A percentile compares a stretch with the other conserved stretches of the same genome.
phyloP scores from a whole-genome alignment of 2,888 invertebrate genomes.

The Eutolmus rufibarbis region DNA sequence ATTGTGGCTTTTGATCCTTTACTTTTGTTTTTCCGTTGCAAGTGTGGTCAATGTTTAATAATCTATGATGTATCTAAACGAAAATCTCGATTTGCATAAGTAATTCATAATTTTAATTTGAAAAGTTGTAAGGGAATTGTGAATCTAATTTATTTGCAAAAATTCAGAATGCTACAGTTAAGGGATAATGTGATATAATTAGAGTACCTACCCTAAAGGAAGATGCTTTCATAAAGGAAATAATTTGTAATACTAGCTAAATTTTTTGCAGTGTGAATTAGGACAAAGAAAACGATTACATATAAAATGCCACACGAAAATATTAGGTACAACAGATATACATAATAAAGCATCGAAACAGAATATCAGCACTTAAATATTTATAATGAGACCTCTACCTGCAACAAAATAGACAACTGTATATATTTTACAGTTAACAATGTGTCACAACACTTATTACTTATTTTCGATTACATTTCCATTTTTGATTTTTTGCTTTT shows the following conservation, averaged over 20 bases:
- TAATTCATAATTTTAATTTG: too few relatives aligned
- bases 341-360: not conserved
- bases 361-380: not conserved
- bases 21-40: not conserved
- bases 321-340: too few relatives aligned
- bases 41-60: not conserved
- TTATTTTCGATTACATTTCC: not conserved
- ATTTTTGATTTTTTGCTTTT: not conserved
- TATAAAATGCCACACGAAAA: too few relatives aligned
- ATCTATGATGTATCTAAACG: not conserved
- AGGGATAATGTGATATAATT: too few relatives aligned
- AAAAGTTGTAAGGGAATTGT: too few relatives aligned
- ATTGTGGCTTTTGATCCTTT: slow-evolving; percentile 6
- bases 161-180: too few relatives aligned
- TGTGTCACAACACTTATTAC: not conserved
- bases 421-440: not conserved
- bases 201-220: too few relatives aligned
- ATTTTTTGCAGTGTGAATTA: too few relatives aligned
- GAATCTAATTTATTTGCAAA: too few relatives aligned
- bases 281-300: too few relatives aligned
- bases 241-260: too few relatives aligned
- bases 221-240: too few relatives aligned
- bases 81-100: not conserved
- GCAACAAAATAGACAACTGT: not conserved
- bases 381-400: not conserved